Conservation (phyloP, 2,888 invertebrate genomes). For the Liodrosophila aerea region DNA sequence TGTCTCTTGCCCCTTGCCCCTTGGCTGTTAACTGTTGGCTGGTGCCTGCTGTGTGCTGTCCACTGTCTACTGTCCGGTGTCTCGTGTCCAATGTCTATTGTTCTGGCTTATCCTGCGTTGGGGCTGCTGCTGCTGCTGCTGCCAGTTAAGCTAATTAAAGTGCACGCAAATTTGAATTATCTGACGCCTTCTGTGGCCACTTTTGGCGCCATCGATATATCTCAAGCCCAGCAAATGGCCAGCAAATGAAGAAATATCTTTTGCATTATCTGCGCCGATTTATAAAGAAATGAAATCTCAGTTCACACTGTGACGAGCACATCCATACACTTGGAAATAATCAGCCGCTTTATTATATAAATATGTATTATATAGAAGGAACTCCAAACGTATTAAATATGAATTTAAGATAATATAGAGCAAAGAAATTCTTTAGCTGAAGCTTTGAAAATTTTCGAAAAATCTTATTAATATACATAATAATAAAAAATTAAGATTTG, state of each 20-base stretch:
- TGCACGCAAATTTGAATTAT: constrained; percentile 73
- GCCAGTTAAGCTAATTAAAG: constrained; percentile 72
- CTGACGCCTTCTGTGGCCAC: constrained; percentile 40
- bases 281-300: constrained; percentile 38
- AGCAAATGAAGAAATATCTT: constrained; percentile 50
- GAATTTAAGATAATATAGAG: no score
- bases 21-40: neutral
- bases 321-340: neutral
- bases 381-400: no score
- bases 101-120: constrained; percentile 23
- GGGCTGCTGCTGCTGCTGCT: constrained; percentile 4
- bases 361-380: no score
- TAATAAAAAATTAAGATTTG: no score
- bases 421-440: no score
- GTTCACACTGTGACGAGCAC: neutral
- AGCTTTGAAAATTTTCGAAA: no score
- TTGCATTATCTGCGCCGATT: constrained; percentile 40
- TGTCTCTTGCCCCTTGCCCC: neutral
- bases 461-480: no score
- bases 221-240: constrained; percentile 43
- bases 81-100: neutral
- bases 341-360: no score
- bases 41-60: no score
- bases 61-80: no score
- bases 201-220: constrained; percentile 52